Evolutionary conservation across 2,113 vertebrate genomes (phyloP).

Genomic region (Prunella fulvescens): DNA sequence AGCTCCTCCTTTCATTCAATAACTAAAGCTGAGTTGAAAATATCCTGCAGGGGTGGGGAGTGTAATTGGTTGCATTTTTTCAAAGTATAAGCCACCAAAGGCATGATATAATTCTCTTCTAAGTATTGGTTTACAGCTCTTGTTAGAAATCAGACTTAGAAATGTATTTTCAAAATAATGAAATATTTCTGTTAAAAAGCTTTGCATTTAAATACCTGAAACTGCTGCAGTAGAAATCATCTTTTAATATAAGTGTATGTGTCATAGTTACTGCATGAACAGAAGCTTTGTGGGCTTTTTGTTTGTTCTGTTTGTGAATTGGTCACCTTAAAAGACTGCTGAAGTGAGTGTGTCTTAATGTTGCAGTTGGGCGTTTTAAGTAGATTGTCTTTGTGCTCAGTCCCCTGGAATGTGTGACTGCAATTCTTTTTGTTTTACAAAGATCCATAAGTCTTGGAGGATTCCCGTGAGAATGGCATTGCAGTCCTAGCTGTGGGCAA

Average conservation of each 20-base stretch:
- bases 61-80: background rate
- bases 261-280: background rate
- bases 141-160: background rate
- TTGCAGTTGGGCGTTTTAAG: background rate
- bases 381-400: background rate
- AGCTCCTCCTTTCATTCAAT: conserved; percentile 9
- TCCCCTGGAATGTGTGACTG: background rate
- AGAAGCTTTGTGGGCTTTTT: background rate
- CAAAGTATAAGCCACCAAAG: background rate
- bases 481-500: background rate
- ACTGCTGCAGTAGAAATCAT: background rate
- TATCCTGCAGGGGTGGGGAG: background rate
- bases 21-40: background rate
- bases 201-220: background rate
- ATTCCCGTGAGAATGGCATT: background rate
- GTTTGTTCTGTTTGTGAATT: background rate
- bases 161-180: background rate
- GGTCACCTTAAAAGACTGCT: background rate
- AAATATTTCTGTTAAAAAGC: background rate
- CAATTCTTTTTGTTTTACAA: background rate
- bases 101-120: background rate
- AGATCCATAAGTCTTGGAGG: background rate
- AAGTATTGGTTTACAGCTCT: background rate
- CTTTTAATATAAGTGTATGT: background rate
- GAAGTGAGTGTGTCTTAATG: background rate